Evolutionary conservation across 2,888 invertebrate species (phyloP).

Genomic region (Syrphus vitripennis): DNA sequence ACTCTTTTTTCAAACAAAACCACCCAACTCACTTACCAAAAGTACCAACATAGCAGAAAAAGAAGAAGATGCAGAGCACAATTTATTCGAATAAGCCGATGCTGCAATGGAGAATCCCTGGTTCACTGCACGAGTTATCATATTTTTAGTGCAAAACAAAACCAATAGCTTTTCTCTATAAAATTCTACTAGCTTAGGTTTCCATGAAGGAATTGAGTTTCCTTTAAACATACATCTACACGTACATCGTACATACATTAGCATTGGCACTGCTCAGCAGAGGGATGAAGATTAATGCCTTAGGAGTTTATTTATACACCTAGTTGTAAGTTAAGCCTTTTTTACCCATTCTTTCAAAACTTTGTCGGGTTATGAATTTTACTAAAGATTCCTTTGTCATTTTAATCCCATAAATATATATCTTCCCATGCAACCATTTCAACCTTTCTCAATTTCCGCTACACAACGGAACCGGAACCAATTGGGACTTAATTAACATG

Average conservation of each 20-base stretch:
- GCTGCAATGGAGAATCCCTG: background rate
- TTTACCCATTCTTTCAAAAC: constrained; percentile 23
- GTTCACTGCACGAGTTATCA: constrained; percentile 47
- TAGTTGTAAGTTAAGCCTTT: constrained; percentile 18
- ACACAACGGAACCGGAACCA: constrained; percentile 13
- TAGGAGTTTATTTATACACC: background rate
- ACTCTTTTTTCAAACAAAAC: background rate
- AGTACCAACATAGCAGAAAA: background rate
- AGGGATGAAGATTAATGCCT: constrained; percentile 45
- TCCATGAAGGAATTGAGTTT: background rate
- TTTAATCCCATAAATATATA: constrained; percentile 42
- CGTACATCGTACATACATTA: too few species aligned
- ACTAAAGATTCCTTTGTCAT: constrained; percentile 16
- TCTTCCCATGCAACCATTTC: background rate
- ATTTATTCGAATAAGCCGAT: background rate
- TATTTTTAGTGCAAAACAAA: constrained; percentile 19
- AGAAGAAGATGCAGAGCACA: background rate
- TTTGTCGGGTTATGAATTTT: constrained; percentile 41
- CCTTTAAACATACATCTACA: constrained; percentile 18
- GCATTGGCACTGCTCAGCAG: background rate
- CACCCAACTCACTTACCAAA: background rate
- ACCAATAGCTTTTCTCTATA: constrained; percentile 42
- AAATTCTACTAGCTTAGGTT: background rate
- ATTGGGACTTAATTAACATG: constrained; percentile 55
- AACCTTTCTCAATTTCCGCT: background rate